These are phyloP conservation scores for Colistium nudipinnis DNA, from an alignment of 2,113 vertebrate genomes.

Conservation along the genomic window DNA sequence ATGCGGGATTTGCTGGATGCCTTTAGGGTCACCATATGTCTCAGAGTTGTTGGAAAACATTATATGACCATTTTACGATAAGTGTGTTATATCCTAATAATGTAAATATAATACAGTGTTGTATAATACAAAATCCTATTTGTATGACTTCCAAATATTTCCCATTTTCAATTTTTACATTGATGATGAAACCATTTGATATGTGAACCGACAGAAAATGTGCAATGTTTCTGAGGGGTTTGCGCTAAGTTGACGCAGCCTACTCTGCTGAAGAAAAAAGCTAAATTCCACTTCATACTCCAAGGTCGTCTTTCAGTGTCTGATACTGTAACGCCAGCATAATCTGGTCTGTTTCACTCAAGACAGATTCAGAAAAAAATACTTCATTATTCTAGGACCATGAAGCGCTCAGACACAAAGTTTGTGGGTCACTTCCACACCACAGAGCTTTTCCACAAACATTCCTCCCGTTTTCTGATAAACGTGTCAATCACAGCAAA, in stretches of 20 bases:
- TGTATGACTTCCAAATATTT: not conserved
- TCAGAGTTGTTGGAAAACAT: not conserved
- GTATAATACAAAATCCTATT: not conserved
- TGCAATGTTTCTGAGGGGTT: not conserved
- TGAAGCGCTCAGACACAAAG: not conserved
- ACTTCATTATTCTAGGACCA: not conserved
- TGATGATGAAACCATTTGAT: not conserved
- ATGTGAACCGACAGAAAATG: too few species aligned
- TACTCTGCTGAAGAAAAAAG: not conserved
- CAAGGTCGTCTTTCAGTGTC: too few species aligned
- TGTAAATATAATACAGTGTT: not conserved
- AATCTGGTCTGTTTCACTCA: not conserved
- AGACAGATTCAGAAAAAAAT: not conserved
- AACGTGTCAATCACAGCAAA: constrained; percentile 12
- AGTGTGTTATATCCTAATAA: not conserved
- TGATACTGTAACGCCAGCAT: not conserved
- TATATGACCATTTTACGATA: not conserved
- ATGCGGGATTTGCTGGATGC: not conserved
- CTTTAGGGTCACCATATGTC: constrained; percentile 26
- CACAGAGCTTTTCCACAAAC: constrained; percentile 4
- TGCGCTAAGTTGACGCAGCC: not conserved
- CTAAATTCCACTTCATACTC: too few species aligned
- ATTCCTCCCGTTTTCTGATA: not conserved
- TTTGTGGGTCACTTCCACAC: not conserved
- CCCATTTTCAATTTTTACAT: not conserved